Base-by-base conservation (phyloP, 2,113 vertebrate genomes). In the Actenoides lindsayi region DNA sequence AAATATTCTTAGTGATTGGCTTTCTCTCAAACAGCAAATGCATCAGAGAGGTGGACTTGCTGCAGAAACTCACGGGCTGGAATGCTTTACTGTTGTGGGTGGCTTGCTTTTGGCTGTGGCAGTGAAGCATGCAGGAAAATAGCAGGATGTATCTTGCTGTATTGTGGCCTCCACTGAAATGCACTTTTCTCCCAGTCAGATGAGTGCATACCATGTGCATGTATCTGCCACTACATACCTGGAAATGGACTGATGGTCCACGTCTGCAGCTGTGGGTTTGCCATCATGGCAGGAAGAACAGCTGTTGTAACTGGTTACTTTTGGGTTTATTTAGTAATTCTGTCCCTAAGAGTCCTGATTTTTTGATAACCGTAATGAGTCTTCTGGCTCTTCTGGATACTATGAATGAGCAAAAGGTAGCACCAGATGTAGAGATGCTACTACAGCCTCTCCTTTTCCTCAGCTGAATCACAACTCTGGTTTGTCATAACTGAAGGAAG, bases 171-270 rank as follows among this genome's bases (percentile, higher is more conserved):
- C 69, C 59, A 10, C 27, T 89, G 86, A 86, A 83, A 89, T n/a
- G 35, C 42, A 21, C 19, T 57, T 93, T 82, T 87, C 74, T 20
- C 41, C 42, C 35, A 81, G 51, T 51, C 44, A 62, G 44, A 68
- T 81, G 25, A 82, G 16, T 6, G 1, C 41, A 20, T 56, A 17
- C 37, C 17, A 9, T 65, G 28, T 48, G 2, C 30, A 16, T 1
- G 0, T 68, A 19, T 20, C 18, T 85, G 4, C 3, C 2, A 2
- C 21, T 59, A 0, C 1, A 2, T 80, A 51, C 5, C 3, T 37
- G 27, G 46, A 56, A 75, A 41, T 60, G 39, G 44, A 70, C 41
- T 39, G 48, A 17, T 64, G 25, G 11, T 77, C 85, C 18, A 39
- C 5, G 73, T 60, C 2, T 42, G 16, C 23, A 31, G 10, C n/a